Percentiles rank a stretch among this genome's conserved stretches.
Conservation (phyloP, 2,888 invertebrate genomes). For the Acanthoscelides obtectus region DNA sequence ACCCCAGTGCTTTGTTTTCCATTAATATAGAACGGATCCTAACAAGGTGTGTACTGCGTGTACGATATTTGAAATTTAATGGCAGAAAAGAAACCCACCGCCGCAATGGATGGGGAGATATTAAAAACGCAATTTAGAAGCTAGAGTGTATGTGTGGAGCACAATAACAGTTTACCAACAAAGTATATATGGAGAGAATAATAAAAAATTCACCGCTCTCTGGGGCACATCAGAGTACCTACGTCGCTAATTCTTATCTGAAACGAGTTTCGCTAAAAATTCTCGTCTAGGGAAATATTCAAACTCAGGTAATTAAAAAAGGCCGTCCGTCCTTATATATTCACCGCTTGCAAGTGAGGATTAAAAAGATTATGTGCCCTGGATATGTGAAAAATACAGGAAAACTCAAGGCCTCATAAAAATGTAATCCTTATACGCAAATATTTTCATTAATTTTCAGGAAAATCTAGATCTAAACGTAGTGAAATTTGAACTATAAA, state of each 20-base stretch:
- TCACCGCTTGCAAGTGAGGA: neutral
- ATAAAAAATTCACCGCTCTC: neutral
- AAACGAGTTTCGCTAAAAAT: conserved; percentile 42
- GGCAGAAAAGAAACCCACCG: neutral
- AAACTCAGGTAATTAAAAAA: conserved; percentile 40
- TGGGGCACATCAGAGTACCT: conserved; percentile 1
- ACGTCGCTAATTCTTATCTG: conserved; percentile 40
- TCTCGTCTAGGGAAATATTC: conserved; percentile 40
- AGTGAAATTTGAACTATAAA: too few species aligned
- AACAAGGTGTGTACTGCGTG: neutral
- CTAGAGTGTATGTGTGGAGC: conserved; percentile 4
- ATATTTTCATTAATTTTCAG: too few species aligned
- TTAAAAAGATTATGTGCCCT: neutral
- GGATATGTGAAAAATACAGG: neutral
- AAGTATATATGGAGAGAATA: neutral
- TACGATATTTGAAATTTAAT: neutral
- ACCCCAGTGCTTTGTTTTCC: too few species aligned
- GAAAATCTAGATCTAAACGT: too few species aligned
- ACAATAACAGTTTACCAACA: neutral
- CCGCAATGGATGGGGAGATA: conserved; percentile 14
- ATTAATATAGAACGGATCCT: neutral
- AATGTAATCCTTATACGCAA: neutral
- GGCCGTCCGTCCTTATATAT: conserved; percentile 8
- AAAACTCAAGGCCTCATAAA: neutral
- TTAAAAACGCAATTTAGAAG: conserved; percentile 26